These are phyloP conservation scores for Zapornia atra DNA, from an alignment of 2,113 vertebrate genomes.

Conservation along the genomic window DNA sequence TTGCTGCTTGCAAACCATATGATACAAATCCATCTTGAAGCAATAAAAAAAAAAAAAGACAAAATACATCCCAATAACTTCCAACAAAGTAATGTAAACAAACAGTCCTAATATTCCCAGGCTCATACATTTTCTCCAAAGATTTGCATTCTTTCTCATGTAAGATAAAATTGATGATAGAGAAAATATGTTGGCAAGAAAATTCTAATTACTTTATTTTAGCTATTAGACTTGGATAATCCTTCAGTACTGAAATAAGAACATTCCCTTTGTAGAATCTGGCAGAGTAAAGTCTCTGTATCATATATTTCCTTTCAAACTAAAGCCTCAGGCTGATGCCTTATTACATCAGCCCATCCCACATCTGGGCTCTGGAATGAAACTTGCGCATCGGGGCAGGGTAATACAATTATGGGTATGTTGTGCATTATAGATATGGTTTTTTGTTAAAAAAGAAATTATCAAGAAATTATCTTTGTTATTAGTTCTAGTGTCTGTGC, in stretches of 20 bases:
- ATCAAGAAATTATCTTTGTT: not conserved
- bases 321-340: not conserved
- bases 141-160: constrained; percentile 25
- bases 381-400: not conserved
- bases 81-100: constrained; percentile 50
- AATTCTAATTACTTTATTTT: constrained; percentile 36
- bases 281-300: not conserved
- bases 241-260: constrained; percentile 15
- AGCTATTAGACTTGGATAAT: constrained; percentile 1
- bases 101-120: constrained; percentile 8
- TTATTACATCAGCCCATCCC: not conserved
- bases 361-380: not conserved
- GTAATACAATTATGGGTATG: not conserved
- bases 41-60: constrained; percentile 32
- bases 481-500: not conserved
- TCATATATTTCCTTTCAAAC: not conserved
- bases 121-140: constrained; percentile 9
- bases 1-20: not conserved
- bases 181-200: constrained; percentile 46
- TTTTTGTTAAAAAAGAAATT: not conserved
- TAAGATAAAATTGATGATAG: constrained; percentile 36
- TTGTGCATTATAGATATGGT: not conserved
- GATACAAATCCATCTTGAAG: constrained; percentile 31
- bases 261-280: constrained; percentile 11
- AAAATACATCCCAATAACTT: constrained; percentile 16